Percentiles rank a stretch among this genome's conserved stretches.
Conservation (phyloP, 2,797 vertebrate genomes). For the Xenentodon cancila region DNA sequence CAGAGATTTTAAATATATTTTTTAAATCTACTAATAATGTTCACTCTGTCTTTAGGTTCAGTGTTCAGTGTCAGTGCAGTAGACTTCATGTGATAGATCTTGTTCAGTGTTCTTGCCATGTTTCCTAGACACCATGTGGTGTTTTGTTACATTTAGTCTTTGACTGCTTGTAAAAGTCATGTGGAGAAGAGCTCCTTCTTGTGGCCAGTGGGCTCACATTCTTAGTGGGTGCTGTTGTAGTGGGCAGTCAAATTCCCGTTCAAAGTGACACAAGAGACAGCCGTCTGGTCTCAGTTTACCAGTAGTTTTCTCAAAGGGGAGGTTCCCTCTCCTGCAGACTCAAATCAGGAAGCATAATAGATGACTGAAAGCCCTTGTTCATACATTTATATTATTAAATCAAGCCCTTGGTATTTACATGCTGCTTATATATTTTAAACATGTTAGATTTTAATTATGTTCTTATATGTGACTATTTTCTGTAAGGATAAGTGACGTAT, state of each 20-base stretch:
- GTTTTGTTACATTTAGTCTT: constrained; percentile 10
- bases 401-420: too few species aligned
- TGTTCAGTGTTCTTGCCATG: neutral
- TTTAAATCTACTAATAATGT: too few species aligned
- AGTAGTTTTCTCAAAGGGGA: neutral
- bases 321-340: neutral
- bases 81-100: constrained; percentile 1
- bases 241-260: constrained; percentile 44
- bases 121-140: neutral
- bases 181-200: constrained; percentile 50
- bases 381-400: too few species aligned
- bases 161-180: neutral
- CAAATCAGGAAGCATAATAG: neutral
- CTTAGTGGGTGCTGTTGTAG: constrained; percentile 12
- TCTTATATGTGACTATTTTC: neutral
- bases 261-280: constrained; percentile 25
- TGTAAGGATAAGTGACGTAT: neutral
- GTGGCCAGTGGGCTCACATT: constrained; percentile 44
- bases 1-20: too few species aligned
- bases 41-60: neutral
- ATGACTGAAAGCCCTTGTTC: neutral
- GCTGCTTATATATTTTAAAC: too few species aligned
- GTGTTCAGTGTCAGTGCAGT: neutral
- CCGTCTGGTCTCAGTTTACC: constrained; percentile 13
- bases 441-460: too few species aligned